Evolutionary conservation across 2,113 vertebrate genomes (phyloP), one percentile per base, ranked within the genome.

Genomic region (Tachysurus fulvidraco): DNA sequence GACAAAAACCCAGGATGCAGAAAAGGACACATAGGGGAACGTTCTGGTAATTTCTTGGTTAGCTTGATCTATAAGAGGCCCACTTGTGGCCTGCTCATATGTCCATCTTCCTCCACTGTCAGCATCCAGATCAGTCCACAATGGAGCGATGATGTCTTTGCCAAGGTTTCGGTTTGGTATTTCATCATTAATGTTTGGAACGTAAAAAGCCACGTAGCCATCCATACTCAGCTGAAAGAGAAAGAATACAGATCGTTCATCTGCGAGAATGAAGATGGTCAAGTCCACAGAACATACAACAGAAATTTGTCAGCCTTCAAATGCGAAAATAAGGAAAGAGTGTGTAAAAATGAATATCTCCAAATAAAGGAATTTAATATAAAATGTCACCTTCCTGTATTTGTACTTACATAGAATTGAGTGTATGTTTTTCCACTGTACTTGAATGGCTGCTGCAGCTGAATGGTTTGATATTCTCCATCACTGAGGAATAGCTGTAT

Each of bases 1-100:
- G 8, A 87, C 64, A 25, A 87, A 87, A 76, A 83, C 87, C 76
- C 67, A 88, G 1, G 84, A 46, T 25, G 84, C 83, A 44, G 23
- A 28, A n/a, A 80, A 85, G 8, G 84, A 23, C 12, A 52, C n/a
- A 46, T 41, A 1, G 0, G 83, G 74, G 3, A 73, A 88, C 65
- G 36, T 28, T 19, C 23, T 21, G 21, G 74, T 86, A n/a, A 89
- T 80, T 10, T 52, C 64, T 30, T 21, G 10, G 41, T 85, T 84
- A 25, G 85, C 81, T 0, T 23, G 41, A 9, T 62, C 10, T 12
- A 89, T 36, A 9, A 86, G 64, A 84, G 3, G 7, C 5, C 81
- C 81, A 2, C 50, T 41, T 62, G 85, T 86, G 46, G 74, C 84
- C 69, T 86, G 80, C 67, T 78, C 9, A 2, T 83, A 86, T 23